Evolutionary conservation across 2,797 vertebrate species (phyloP), one percentile per base, ranked within the genome.

Genomic region (Coregonus sp.): DNA sequence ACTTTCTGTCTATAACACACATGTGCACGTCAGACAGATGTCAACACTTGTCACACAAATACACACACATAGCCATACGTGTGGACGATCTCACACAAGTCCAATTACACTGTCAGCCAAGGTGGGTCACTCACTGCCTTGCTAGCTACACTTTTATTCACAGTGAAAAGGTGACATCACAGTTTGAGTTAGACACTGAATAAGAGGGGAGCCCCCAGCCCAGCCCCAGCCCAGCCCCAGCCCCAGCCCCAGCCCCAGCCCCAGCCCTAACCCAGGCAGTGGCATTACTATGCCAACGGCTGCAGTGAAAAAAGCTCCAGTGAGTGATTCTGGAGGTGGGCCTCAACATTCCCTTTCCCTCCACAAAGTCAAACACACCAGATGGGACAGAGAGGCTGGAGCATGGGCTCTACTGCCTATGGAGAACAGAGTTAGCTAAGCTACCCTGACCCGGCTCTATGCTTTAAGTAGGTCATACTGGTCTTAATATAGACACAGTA

Each of bases 111-210:
- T 56, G 52, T 56, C 5, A 18, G 56, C 56, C 56, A 59, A 59
- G n/a, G n/a, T n/a, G 4, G 18, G 40, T 47, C 40, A 11, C 40
- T 47, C 40, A 47, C 9, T 47, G 40, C 40, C 40, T 47, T 59
- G 16, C 18, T 18, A 59, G 18, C 16, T 59, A 59, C 18, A 59
- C 5, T 18, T 59, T 20, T 59, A 5, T 5, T 5, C 16, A 5
- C 5, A n/a, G 54, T 59, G 5, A 25, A 70, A n/a, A 61, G 69
- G 20, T 88, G 85, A 85, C 76, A 84, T 85, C 81, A 88, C 74
- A 73, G 54, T 20, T 18, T 6, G 40, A 78, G 75, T 66, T 83
- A 76, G 75, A 80, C 72, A 73, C 73, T 75, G 78, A 77, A 77
- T 73, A 52, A 74, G 73, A 40, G 79, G 77, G 52, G 54, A 59